Evolutionary conservation across 1,140 invertebrate species (phyloP), one percentile per base, ranked within the genome.

Genomic region (Drosophila ercepeae): DNA sequence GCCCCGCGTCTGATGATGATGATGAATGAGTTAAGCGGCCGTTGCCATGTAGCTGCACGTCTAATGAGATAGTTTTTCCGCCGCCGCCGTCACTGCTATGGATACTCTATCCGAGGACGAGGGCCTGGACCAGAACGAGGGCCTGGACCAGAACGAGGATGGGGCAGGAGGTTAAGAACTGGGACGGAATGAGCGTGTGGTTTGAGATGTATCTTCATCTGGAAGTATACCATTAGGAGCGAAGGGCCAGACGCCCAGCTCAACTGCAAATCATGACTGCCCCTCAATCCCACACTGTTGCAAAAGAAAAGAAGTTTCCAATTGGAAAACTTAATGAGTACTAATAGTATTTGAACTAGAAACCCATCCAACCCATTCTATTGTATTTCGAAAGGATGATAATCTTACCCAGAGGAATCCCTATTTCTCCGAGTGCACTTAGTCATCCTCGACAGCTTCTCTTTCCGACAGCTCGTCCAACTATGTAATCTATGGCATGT

Each of bases 1-100:
- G 19, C 39, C 49, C 55, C 23, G 48, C 23, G 58, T 60, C 54
- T 88, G 81, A 86, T 88, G 81, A 86, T 86, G 81, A 86, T 86
- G 81, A 86, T 86, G 81, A 86, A 86, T 86, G 81, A 88, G 81
- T 88, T 81, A 81, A 86, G 76, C 81, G 81, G 82, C 81, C 76
- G 59, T 81, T 88, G 81, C 82, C 68, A 78, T 82, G 73, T 82
- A 69, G 61, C 65, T 76, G 59, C 69, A 61, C 78, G 54, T 86
- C 81, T 86, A 86, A 86, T 86, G 76, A 88, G 81, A 81, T 86
- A 86, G 76, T 86, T 86, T 86, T 81, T 81, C 76, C 68, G 52
- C 54, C 29, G 18, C 48, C 3, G 36, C 32, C 25, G 19, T 14
- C 13, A 39, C 14, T 39, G 36, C 36, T 16, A 39, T 39, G 39